Base-by-base conservation (phyloP, 2,797 vertebrate genomes). In the Hybognathus amarus region DNA sequence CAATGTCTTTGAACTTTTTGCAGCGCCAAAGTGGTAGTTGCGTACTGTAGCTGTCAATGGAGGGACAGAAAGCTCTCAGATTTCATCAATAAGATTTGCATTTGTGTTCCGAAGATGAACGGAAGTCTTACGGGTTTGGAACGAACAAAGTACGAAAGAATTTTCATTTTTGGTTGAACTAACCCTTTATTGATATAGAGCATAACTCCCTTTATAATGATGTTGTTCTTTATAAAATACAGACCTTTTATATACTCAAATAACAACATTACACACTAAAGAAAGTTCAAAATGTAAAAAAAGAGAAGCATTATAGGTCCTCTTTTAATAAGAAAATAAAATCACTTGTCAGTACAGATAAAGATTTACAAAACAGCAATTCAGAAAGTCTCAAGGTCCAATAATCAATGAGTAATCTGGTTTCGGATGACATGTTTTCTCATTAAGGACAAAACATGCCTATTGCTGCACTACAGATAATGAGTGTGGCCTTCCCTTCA, bases 401-500 rank as follows among this genome's bases (percentile, higher is more conserved):
- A 63, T 27, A 45, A 20, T 45, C 38, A 42, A 30, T 63, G 63
- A 77, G 38, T 64, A 64, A 33, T 61, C 22, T 42, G 74, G 12
- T 18, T 5, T 18, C 1, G 61, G 24, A 27, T 42, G n/a, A 15
- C 50, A 61, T 61, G 4, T 24, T 27, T 61, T 61, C 75, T 45
- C 56, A 63, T 77, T 63, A 77, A 61, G 59, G 76, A 47, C 40
- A 42, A 20, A 61, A 77, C 24, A 30, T 12, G 5, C 38, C 61
- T 61, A 59, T 10, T 64, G 20, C 47, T 27, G 40, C 40, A 66
- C 18, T 33, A n/a, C 5, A 1, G 74, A 27, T 76, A 76, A 78
- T 47, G 61, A 78, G 27, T n/a, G 42, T 78, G 61, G 76, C 61
- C 61, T 63, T 78, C 27, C 2, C 61, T 47, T 64, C 59, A n/a